A percentile compares a stretch with the other conserved stretches of the same genome.
Evolutionary conservation across 2,113 vertebrate species (phyloP).

Genomic region (Melierax canorus): DNA sequence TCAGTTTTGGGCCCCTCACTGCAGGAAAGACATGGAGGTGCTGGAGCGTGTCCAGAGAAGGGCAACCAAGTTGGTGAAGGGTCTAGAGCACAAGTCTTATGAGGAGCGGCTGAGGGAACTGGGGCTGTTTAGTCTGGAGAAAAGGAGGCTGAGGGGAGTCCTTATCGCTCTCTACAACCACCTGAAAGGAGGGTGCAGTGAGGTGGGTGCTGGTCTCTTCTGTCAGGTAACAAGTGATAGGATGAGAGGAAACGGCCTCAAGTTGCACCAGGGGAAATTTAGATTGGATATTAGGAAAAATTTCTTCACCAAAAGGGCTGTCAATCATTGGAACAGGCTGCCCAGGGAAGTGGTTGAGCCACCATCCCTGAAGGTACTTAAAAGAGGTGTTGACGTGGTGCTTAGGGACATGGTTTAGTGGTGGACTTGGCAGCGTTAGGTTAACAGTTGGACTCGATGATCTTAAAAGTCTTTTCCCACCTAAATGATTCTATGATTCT

Average conservation of each 20-base stretch:
- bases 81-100: no score
- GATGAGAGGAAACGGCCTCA: no score
- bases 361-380: neutral
- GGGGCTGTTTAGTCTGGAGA: no score
- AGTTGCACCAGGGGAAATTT: neutral
- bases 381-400: neutral
- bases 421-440: neutral
- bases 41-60: no score
- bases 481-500: neutral
- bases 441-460: neutral
- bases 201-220: no score
- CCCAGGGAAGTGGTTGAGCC: neutral
- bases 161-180: no score
- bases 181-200: no score
- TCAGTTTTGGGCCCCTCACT: no score
- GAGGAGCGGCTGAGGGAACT: no score
- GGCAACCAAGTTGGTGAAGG: no score
- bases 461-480: neutral
- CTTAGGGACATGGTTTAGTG: neutral
- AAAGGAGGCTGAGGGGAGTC: no score
- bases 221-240: fast-evolving
- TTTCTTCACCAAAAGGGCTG: neutral
- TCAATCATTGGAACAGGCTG: neutral
- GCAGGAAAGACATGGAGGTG: no score
- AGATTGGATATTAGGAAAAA: neutral